Evolutionary conservation across 2,797 vertebrate species (phyloP).

Genomic region (Enteromius unitaeniatus): DNA sequence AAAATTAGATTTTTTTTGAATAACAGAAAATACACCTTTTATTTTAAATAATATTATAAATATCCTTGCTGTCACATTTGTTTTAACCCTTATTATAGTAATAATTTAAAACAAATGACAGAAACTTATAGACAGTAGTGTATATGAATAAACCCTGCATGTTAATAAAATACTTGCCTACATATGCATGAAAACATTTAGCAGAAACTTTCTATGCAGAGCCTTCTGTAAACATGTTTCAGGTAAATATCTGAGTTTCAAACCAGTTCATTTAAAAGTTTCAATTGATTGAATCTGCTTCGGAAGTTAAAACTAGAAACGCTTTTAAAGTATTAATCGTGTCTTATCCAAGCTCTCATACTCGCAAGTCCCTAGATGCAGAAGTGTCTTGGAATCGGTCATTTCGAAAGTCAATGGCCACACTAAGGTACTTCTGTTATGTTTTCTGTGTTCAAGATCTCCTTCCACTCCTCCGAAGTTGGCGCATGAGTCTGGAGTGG

Average conservation of each 20-base stretch:
- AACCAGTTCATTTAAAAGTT: not conserved
- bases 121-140: not conserved
- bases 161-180: not conserved
- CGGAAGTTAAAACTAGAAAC: not conserved
- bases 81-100: not conserved
- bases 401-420: not conserved
- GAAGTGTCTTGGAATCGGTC: not conserved
- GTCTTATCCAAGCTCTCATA: not conserved
- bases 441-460: constrained; percentile 44
- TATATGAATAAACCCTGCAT: not conserved
- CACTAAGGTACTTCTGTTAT: constrained; percentile 33
- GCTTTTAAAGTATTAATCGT: not conserved
- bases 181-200: not conserved
- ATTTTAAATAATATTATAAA: not conserved
- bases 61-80: not conserved
- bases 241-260: not conserved
- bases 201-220: not conserved
- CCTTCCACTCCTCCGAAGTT: constrained; percentile 64
- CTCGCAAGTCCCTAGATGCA: not conserved
- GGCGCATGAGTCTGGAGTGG: constrained; percentile 62
- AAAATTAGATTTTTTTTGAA: not conserved
- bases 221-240: not conserved
- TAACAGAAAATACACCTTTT: not conserved
- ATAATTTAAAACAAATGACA: not conserved
- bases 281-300: not conserved